Evolutionary conservation across 1,140 invertebrate species (phyloP).

Genomic region (Cydia splendana): DNA sequence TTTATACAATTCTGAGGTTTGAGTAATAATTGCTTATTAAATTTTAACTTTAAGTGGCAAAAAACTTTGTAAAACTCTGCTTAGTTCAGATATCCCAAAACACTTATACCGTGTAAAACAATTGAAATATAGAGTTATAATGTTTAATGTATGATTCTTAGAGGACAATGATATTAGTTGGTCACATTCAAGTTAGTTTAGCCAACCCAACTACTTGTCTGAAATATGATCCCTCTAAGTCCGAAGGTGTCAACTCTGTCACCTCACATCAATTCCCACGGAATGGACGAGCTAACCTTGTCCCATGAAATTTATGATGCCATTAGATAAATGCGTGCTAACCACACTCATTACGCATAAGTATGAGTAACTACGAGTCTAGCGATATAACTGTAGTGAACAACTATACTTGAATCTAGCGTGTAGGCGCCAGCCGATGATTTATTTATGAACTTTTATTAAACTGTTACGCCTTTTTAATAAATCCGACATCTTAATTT

Average conservation of each 20-base stretch:
- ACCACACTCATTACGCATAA: constrained; percentile 37
- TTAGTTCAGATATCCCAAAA: too few species aligned
- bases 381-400: not conserved
- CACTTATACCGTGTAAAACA: too few species aligned
- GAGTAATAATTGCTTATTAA: too few species aligned
- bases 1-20: too few species aligned
- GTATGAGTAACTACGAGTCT: not conserved
- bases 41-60: too few species aligned
- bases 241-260: not conserved
- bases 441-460: not conserved
- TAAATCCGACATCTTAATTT: too few species aligned
- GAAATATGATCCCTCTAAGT: not conserved
- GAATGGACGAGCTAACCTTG: constrained; percentile 49
- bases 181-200: not conserved
- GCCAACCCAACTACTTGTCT: not conserved
- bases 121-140: too few species aligned
- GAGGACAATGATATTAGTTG: too few species aligned
- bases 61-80: too few species aligned
- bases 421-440: not conserved
- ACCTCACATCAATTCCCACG: constrained; percentile 32
- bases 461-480: too few species aligned
- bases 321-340: constrained; percentile 32
- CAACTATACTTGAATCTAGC: not conserved
- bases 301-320: constrained; percentile 46
- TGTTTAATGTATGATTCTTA: too few species aligned